Evolutionary conservation across 2,888 invertebrate species (phyloP), one percentile per base, ranked within the genome.

Genomic region (Cantharis lateralis): DNA sequence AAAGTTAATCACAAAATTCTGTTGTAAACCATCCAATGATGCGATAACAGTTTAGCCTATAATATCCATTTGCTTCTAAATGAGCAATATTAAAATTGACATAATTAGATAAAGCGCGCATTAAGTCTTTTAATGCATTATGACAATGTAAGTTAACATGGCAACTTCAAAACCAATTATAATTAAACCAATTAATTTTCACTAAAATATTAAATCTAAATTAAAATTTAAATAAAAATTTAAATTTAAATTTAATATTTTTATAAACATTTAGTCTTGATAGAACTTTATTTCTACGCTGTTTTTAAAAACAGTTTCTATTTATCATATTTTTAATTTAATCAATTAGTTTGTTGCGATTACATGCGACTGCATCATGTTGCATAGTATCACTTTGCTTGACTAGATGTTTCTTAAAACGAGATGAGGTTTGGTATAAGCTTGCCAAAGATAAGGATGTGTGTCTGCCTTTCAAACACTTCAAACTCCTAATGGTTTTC

Each of bases 51-150:
- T 66, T 66, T 66, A 66, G n/a, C 18, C 64, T 24, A 66, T 66
- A 66, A 66, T 66, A 66, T 66, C 64, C 64, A 66, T 66, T 66
- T 66, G 64, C 64, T 66, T 66, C 24, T 66, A 66, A 66, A 66
- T 66, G 20, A 16, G 64, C 64, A 66, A 66, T 24, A 66, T 66
- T 66, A 66, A 20, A 66, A n/a, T 66, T 66, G 64, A 66, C 64
- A 24, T 66, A 66, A 66, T 66, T 66, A 66, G 64, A 66, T 66
- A 66, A 66, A 66, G 64, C 18, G 64, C n/a, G 64, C 64, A 66
- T 66, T 66, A 20, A 66, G 24, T 20, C 64, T 66, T 66, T 66
- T 66, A 66, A 66, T 66, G 64, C 20, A 66, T 66, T 66, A 66
- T 24, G 64, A 66, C 64, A 66, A 66, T 66, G 64, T 66, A 66